Conservation (phyloP, 1,140 invertebrate species). For the Kradibia gibbosae region DNA sequence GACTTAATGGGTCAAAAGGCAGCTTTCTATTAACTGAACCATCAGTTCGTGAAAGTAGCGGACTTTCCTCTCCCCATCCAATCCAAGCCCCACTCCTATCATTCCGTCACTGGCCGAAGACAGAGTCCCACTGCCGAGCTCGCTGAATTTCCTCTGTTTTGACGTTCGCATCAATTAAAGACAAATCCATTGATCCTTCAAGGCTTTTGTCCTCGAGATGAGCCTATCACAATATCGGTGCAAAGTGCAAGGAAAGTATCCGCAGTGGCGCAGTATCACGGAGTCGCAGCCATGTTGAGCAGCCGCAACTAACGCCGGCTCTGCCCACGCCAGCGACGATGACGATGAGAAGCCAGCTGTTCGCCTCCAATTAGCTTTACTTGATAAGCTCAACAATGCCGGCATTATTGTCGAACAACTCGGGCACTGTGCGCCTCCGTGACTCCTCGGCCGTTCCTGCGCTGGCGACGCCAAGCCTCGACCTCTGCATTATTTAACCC, state of each 20-base stretch:
- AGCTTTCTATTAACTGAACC: neutral
- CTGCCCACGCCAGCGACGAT: neutral
- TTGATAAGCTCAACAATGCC: constrained; percentile 73
- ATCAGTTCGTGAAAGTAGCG: constrained; percentile 1
- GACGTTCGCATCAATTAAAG: constrained; percentile 65
- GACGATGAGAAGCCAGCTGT: constrained; percentile 62
- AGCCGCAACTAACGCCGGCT: neutral
- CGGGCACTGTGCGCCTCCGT: constrained; percentile 61
- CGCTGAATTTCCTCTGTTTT: constrained; percentile 60
- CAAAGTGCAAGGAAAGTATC: constrained; percentile 62
- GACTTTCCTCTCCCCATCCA: too few relatives aligned
- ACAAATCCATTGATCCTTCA: constrained; percentile 70
- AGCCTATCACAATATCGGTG: constrained; percentile 71
- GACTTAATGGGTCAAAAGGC: constrained; percentile 27
- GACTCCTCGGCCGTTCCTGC: constrained; percentile 35
- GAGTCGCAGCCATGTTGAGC: neutral
- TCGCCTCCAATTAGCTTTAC: constrained; percentile 71
- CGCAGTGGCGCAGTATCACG: neutral
- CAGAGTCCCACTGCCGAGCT: neutral
- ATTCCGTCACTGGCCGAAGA: too few relatives aligned
- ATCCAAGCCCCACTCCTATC: neutral
- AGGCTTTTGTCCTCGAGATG: constrained; percentile 69
- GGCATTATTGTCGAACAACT: constrained; percentile 70
- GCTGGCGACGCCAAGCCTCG: constrained; percentile 36
- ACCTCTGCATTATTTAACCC: constrained; percentile 64